Evolutionary conservation across 2,113 vertebrate genomes (phyloP).

Genomic region (Leucosticte australis): DNA sequence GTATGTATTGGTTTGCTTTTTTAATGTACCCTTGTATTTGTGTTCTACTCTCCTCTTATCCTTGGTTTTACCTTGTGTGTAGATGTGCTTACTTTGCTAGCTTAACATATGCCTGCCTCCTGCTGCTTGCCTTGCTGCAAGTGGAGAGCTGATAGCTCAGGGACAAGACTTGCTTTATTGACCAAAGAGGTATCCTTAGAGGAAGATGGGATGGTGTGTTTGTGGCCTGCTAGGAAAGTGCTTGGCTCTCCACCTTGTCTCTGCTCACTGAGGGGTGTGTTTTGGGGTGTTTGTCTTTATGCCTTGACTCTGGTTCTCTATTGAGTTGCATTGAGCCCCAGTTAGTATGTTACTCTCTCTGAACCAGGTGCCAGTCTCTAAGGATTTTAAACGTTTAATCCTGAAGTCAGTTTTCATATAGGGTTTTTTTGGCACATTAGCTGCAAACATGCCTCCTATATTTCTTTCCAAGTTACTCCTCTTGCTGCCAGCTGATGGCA

Average conservation of each 20-base stretch:
- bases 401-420: not conserved
- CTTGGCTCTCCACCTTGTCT: accelerated
- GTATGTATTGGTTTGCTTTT: not conserved
- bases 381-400: not conserved
- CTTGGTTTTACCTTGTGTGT: not conserved
- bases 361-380: not conserved
- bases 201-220: not conserved
- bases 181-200: not conserved
- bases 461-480: not conserved
- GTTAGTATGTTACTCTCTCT: not conserved
- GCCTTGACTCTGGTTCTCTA: not conserved
- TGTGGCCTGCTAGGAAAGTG: not conserved
- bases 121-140: not conserved
- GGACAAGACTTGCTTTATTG: not conserved
- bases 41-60: not conserved
- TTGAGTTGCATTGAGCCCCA: not conserved
- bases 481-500: not conserved
- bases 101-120: not conserved
- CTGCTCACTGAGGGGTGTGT: not conserved
- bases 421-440: not conserved
- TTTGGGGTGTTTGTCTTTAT: not conserved
- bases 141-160: not conserved
- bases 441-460: not conserved
- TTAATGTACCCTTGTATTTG: not conserved
- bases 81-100: not conserved